Conservation (phyloP, 2,888 invertebrate genomes). For the Atethmia centrago region DNA sequence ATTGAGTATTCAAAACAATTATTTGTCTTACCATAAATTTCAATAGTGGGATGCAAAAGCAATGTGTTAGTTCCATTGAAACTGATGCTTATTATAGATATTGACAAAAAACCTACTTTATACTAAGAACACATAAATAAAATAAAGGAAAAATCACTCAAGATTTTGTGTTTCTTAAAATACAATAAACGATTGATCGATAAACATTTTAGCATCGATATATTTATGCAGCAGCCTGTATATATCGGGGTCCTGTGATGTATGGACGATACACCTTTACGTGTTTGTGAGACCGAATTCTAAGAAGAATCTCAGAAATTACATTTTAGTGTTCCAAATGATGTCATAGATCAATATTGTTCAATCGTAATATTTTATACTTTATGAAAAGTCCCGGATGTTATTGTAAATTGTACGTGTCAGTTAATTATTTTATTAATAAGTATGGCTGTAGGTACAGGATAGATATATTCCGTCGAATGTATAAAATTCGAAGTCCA, state of each 20-base stretch:
- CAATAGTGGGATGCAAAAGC: conserved; percentile 45
- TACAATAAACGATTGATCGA: conserved; percentile 39
- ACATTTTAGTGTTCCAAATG: conserved; percentile 65
- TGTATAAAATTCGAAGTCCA: conserved; percentile 5
- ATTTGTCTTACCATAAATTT: conserved; percentile 56
- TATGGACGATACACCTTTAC: conserved; percentile 61
- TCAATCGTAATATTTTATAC: conserved; percentile 57
- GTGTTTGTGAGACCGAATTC: conserved; percentile 70
- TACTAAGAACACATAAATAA: conserved; percentile 43
- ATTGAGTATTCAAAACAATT: conserved; percentile 58
- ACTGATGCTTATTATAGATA: conserved; percentile 19
- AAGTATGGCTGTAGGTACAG: conserved; percentile 43
- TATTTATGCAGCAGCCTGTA: conserved; percentile 61
- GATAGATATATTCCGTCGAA: conserved; percentile 26
- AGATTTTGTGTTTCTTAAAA: conserved; percentile 28
- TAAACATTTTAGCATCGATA: conserved; percentile 48
- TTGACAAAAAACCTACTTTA: conserved; percentile 37
- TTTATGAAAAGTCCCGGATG: conserved; percentile 51
- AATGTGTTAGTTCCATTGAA: conserved; percentile 50
- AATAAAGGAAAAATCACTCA: conserved; percentile 31
- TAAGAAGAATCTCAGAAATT: conserved; percentile 73
- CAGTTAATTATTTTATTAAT: conserved; percentile 58
- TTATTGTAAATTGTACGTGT: conserved; percentile 47
- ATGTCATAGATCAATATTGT: conserved; percentile 66
- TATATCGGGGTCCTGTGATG: conserved; percentile 62